Percentiles rank a stretch among this genome's conserved stretches.
Evolutionary conservation across 2,113 vertebrate genomes (phyloP).

Genomic region (Elgaria multicarinata): DNA sequence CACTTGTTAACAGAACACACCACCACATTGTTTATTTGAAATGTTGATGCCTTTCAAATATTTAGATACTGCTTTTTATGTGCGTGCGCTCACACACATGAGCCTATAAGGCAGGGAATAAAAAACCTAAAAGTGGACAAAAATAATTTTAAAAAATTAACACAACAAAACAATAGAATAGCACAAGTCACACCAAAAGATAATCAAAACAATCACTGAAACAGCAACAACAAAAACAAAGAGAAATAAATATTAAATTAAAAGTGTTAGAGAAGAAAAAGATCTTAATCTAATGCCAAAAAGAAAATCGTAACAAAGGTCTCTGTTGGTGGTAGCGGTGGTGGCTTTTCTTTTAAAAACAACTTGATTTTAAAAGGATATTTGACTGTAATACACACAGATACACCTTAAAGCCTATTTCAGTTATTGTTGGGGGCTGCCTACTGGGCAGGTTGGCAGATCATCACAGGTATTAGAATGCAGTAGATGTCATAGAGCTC

Average conservation of each 20-base stretch:
- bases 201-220: not conserved
- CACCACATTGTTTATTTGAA: not conserved
- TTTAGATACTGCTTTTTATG: not conserved
- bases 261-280: not conserved
- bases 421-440: too few relatives aligned
- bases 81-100: not conserved
- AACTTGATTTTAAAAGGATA: not conserved
- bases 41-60: not conserved
- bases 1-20: not conserved
- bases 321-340: not conserved
- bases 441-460: too few relatives aligned
- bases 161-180: not conserved
- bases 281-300: not conserved
- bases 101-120: not conserved
- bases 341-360: not conserved
- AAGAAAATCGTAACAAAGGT: not conserved
- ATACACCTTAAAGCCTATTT: not conserved
- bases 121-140: not conserved
- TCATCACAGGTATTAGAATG: too few relatives aligned
- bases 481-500: too few relatives aligned
- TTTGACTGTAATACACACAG: not conserved
- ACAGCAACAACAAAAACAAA: not conserved
- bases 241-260: not conserved
- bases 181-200: not conserved
- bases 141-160: not conserved